Conservation (phyloP, 1,140 invertebrate genomes). For the Portunus trituberculatus region DNA sequence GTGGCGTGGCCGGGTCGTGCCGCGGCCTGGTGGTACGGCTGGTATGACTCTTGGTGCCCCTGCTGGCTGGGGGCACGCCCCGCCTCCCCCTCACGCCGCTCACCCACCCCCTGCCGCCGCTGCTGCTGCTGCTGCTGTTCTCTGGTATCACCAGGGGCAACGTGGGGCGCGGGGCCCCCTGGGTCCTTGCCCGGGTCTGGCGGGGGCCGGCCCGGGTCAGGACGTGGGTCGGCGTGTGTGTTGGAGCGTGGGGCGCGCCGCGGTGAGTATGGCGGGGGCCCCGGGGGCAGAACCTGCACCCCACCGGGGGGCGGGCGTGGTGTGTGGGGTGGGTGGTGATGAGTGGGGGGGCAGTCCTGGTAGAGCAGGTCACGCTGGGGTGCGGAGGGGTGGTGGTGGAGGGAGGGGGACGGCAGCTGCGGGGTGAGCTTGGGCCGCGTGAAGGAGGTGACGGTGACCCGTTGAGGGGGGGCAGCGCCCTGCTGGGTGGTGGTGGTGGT, state of each 20-base stretch:
- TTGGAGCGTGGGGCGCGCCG: too few species aligned
- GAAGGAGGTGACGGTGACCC: constrained; percentile 70
- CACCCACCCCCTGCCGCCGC: neutral
- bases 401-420: constrained; percentile 34
- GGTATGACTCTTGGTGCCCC: too few species aligned
- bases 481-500: constrained; percentile 3
- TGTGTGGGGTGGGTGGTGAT: constrained; percentile 1
- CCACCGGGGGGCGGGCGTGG: neutral
- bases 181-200: neutral
- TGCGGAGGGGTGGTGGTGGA: constrained; percentile 58
- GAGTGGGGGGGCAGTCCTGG: constrained; percentile 54
- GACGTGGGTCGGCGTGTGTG: too few species aligned
- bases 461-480: constrained; percentile 58
- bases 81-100: too few species aligned
- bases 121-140: neutral
- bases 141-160: neutral
- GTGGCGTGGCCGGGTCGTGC: too few species aligned
- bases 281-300: neutral
- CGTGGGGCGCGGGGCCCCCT: neutral
- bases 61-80: too few species aligned
- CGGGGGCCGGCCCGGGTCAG: neutral
- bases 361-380: constrained; percentile 69
- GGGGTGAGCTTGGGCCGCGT: constrained; percentile 61
- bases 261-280: neutral
- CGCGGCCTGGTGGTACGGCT: too few species aligned